Conservation (phyloP, 92 coral and sea anemone genomes). For the Parazoanthus atlanticus region DNA sequence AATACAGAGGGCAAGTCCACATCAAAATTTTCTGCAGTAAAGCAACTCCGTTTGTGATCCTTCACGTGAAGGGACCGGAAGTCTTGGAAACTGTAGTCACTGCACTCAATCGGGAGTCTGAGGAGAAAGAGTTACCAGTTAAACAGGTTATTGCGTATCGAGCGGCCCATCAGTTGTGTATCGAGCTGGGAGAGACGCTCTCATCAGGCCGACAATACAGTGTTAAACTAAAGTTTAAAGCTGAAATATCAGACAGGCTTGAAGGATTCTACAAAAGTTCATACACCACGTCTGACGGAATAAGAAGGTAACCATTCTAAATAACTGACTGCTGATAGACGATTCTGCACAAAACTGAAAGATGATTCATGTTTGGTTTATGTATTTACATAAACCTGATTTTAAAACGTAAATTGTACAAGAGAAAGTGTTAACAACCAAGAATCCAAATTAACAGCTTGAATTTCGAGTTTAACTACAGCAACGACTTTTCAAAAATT, state of each 20-base stretch:
- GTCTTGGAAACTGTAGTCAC: slow-evolving; percentile 42
- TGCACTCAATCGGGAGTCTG: background rate
- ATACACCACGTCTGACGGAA: slow-evolving; percentile 34
- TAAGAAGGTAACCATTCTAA: slow-evolving; percentile 34
- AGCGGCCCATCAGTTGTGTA: slow-evolving; percentile 51
- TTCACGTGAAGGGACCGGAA: slow-evolving; percentile 54
- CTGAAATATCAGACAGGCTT: slow-evolving; percentile 52
- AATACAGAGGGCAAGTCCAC: slow-evolving; percentile 51
- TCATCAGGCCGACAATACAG: slow-evolving; percentile 35
- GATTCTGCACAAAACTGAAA: too few species aligned
- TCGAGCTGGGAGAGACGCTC: slow-evolving; percentile 41
- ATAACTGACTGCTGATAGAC: background rate
- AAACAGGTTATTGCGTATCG: slow-evolving; percentile 43
- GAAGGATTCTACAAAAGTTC: slow-evolving; percentile 63
- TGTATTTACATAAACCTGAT: background rate
- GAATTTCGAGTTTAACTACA: too few species aligned
- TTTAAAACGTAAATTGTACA: background rate
- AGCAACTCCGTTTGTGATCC: slow-evolving; percentile 54
- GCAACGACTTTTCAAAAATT: too few species aligned
- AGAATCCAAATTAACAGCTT: too few species aligned
- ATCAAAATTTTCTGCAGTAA: slow-evolving; percentile 47
- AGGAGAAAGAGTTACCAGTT: slow-evolving; percentile 4
- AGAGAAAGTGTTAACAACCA: background rate
- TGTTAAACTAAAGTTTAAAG: slow-evolving; percentile 37
- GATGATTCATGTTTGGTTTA: too few species aligned